These are phyloP conservation scores for Heliopora coerulea DNA, from an alignment of 92 coral and sea anemone species.

Conservation along the genomic window DNA sequence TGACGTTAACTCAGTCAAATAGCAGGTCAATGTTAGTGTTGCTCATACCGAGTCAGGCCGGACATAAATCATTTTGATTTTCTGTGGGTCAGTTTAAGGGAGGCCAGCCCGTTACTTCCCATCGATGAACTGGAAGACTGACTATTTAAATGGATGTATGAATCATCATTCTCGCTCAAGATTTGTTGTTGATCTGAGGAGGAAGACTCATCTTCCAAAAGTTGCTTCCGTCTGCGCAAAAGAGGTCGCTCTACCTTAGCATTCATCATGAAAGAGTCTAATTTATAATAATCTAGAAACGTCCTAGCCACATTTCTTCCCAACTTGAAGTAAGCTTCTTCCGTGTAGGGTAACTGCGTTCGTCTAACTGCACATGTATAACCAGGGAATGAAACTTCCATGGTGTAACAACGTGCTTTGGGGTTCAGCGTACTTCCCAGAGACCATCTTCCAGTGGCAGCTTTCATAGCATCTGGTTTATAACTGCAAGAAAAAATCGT, in stretches of 20 bases:
- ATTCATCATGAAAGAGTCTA: slow-evolving; percentile 65
- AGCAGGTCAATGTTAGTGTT: too few relatives aligned
- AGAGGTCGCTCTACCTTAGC: slow-evolving; percentile 37
- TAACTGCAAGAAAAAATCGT: too few relatives aligned
- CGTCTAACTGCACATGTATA: slow-evolving; percentile 69
- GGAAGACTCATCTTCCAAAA: slow-evolving; percentile 19
- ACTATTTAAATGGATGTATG: neutral
- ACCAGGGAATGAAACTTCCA: slow-evolving; percentile 95
- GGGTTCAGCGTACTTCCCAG: slow-evolving; percentile 90
- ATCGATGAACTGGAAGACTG: slow-evolving; percentile 1
- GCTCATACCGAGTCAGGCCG: too few relatives aligned
- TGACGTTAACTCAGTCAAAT: too few relatives aligned
- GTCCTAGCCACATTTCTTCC: slow-evolving; percentile 97
- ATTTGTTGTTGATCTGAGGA: neutral
- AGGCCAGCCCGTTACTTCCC: slow-evolving; percentile 10
- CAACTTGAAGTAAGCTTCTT: slow-evolving; percentile 83
- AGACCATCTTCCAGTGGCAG: slow-evolving; percentile 93
- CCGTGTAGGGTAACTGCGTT: slow-evolving; percentile 87
- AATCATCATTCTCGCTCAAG: too few relatives aligned
- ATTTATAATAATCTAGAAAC: slow-evolving; percentile 85
- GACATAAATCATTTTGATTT: slow-evolving; percentile 1
- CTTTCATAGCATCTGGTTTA: slow-evolving; percentile 92
- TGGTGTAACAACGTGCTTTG: slow-evolving; percentile 93
- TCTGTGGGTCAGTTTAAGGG: slow-evolving; percentile 22
- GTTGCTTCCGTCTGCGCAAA: neutral